A percentile compares a stretch with the other conserved stretches of the same genome.
Evolutionary conservation across 2,888 invertebrate species (phyloP).

Genomic region (Parascotia fuliginaria): DNA sequence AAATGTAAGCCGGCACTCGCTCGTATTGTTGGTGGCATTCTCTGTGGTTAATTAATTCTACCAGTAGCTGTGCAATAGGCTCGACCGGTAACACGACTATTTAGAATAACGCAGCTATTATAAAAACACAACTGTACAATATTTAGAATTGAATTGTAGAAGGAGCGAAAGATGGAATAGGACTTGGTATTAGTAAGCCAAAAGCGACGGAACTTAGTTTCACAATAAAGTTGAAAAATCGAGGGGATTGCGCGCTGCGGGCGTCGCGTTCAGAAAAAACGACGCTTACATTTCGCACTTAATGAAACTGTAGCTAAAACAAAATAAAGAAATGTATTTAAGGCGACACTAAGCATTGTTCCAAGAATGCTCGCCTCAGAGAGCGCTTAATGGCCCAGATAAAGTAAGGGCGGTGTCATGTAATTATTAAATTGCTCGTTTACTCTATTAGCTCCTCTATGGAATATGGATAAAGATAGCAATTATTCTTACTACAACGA

Average conservation of each 20-base stretch:
- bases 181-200: slow-evolving; percentile 44
- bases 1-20: slow-evolving; percentile 2
- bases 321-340: slow-evolving; percentile 80
- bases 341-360: slow-evolving; percentile 72
- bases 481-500: background rate
- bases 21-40: slow-evolving; percentile 2
- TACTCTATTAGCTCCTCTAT: slow-evolving; percentile 36
- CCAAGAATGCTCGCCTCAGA: slow-evolving; percentile 62
- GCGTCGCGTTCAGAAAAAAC: slow-evolving; percentile 73
- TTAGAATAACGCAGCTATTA: slow-evolving; percentile 30
- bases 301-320: slow-evolving; percentile 83
- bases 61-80: slow-evolving; percentile 19
- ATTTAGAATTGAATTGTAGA: slow-evolving; percentile 33
- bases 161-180: slow-evolving; percentile 56
- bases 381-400: slow-evolving; percentile 64
- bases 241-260: slow-evolving; percentile 72
- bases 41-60: slow-evolving; percentile 24
- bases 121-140: slow-evolving; percentile 31
- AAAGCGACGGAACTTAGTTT: slow-evolving; percentile 67
- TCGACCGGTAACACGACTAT: slow-evolving; percentile 15
- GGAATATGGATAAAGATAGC: background rate
- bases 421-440: slow-evolving; percentile 46
- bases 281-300: slow-evolving; percentile 81
- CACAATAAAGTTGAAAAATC: slow-evolving; percentile 83
- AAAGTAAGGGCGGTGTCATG: slow-evolving; percentile 60